A percentile compares a stretch with the other conserved stretches of the same genome.
phyloP scores from a whole-genome alignment of 2,113 vertebrate genomes.

The Colius striatus region DNA sequence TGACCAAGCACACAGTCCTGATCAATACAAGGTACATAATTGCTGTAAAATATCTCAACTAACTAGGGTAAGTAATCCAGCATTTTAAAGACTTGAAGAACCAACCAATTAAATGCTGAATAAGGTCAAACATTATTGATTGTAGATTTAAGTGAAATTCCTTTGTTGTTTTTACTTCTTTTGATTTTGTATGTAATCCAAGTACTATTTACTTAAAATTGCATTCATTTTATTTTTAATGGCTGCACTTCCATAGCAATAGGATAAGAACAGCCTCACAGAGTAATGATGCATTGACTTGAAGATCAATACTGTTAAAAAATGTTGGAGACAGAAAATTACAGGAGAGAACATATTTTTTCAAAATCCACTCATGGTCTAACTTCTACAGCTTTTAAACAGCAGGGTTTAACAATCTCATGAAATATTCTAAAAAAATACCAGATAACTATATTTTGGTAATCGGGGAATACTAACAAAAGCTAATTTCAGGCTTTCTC shows the following conservation, averaged over 20 bases:
- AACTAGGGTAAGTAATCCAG: conserved; percentile 64
- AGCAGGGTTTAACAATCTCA: not conserved
- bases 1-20: conserved; percentile 41
- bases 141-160: conserved; percentile 64
- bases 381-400: conserved; percentile 58
- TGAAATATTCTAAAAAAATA: not conserved
- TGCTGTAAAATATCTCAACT: conserved; percentile 54
- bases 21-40: conserved; percentile 71
- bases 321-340: conserved; percentile 49
- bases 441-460: not conserved
- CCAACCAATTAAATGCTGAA: conserved; percentile 73
- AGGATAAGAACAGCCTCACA: conserved; percentile 60
- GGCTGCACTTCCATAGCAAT: conserved; percentile 47
- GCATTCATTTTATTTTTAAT: not conserved
- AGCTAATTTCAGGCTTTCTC: not conserved
- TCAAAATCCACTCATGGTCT: conserved; percentile 35
- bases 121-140: conserved; percentile 80
- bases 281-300: conserved; percentile 70
- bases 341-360: conserved; percentile 29
- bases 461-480: not conserved
- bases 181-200: conserved; percentile 64
- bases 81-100: conserved; percentile 74
- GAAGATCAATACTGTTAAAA: conserved; percentile 74
- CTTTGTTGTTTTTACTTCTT: conserved; percentile 37
- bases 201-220: conserved; percentile 66